A percentile compares a stretch with the other conserved stretches of the same genome.
Evolutionary conservation across 2,113 vertebrate species (phyloP).

Genomic region (Butorides virescens): DNA sequence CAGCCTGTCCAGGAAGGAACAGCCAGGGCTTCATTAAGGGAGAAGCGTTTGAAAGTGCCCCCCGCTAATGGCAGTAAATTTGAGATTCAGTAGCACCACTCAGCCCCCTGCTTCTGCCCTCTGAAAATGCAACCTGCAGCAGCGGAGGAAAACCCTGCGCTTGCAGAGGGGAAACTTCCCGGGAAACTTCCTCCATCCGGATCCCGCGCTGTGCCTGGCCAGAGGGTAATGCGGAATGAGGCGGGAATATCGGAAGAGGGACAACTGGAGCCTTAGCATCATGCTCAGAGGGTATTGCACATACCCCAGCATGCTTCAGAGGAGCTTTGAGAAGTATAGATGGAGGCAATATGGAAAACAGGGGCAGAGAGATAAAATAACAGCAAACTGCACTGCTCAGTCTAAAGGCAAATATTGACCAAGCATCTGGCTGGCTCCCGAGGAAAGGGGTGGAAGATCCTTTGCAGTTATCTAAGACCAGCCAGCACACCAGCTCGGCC

Average conservation of each 20-base stretch:
- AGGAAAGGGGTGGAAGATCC: background rate
- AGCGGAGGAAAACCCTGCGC: background rate
- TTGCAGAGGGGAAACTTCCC: background rate
- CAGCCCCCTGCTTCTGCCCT: background rate
- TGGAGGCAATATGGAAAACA: background rate
- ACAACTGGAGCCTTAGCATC: background rate
- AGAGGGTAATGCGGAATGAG: background rate
- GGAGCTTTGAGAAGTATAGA: background rate
- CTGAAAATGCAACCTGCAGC: background rate
- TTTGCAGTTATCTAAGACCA: background rate
- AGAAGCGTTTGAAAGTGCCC: constrained; percentile 18
- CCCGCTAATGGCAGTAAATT: background rate
- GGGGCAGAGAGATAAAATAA: background rate
- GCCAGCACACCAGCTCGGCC: background rate
- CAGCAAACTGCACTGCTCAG: background rate
- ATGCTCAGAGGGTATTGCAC: background rate
- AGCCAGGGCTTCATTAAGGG: background rate
- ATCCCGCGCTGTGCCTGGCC: background rate
- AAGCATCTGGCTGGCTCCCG: background rate
- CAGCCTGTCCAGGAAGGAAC: background rate
- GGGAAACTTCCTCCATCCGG: background rate
- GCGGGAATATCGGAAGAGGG: background rate
- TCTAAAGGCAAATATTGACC: background rate
- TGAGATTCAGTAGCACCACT: background rate
- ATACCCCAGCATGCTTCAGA: background rate